Evolutionary conservation across 2,113 vertebrate species (phyloP).

Genomic region (Pimephales promelas): DNA sequence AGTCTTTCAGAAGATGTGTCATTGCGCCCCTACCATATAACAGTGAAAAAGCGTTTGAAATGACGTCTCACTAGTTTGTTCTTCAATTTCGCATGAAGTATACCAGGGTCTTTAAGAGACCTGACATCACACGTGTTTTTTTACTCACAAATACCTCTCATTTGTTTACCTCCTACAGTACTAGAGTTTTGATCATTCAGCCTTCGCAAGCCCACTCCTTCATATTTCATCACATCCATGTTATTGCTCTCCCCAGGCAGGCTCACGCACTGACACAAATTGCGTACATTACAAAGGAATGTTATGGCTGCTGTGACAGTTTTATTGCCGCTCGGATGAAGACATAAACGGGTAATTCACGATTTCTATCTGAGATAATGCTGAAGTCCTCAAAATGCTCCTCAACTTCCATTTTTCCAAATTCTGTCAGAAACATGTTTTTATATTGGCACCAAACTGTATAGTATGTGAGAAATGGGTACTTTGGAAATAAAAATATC

Average conservation of each 20-base stretch:
- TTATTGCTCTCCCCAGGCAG: conserved; percentile 30
- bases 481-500: neutral
- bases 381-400: conserved; percentile 36
- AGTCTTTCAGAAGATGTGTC: too few relatives aligned
- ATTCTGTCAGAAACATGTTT: conserved; percentile 34
- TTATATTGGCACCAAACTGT: conserved; percentile 2
- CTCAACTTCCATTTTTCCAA: conserved; percentile 25
- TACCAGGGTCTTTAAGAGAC: neutral
- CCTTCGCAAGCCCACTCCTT: conserved; percentile 22
- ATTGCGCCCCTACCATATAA: too few relatives aligned
- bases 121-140: neutral
- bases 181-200: neutral
- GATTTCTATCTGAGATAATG: conserved; percentile 29
- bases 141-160: neutral
- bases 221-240: conserved; percentile 49
- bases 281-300: conserved; percentile 27
- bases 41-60: too few relatives aligned
- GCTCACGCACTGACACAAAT: conserved; percentile 43
- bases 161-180: neutral
- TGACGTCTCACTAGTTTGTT: too few relatives aligned
- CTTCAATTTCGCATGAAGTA: too few relatives aligned
- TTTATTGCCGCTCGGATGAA: conserved; percentile 27
- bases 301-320: conserved; percentile 47
- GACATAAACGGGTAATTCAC: conserved; percentile 35
- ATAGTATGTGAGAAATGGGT: conserved; percentile 29